Percentiles rank a stretch among this genome's conserved stretches.
Conservation (phyloP, 2,888 invertebrate species). For the Drosophila prostipennis region DNA sequence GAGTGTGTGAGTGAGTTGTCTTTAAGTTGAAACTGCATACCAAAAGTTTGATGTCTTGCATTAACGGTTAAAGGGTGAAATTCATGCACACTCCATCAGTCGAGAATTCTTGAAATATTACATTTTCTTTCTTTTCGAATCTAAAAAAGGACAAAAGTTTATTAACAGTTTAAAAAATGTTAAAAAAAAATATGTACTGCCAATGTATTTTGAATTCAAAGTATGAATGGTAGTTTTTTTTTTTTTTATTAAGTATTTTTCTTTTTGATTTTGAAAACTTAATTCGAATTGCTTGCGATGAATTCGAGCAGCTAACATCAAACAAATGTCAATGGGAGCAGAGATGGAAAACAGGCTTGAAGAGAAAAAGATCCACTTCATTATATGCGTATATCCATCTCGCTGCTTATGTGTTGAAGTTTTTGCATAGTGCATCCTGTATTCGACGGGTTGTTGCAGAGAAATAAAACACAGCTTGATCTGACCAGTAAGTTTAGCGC, state of each 20-base stretch:
- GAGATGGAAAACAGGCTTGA: conserved; percentile 41
- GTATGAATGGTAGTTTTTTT: no score
- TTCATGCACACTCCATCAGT: not conserved
- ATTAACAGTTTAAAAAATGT: no score
- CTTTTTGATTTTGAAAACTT: no score
- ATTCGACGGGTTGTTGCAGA: not conserved
- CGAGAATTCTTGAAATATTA: not conserved
- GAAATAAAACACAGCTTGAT: conserved; percentile 24
- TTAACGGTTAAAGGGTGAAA: conserved; percentile 16
- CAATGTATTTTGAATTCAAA: no score
- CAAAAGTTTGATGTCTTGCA: conserved; percentile 40
- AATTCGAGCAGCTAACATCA: conserved; percentile 33
- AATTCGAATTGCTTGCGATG: conserved; percentile 34
- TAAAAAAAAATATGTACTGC: no score
- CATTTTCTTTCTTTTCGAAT: no score
- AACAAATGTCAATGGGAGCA: conserved; percentile 24
- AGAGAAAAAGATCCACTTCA: not conserved
- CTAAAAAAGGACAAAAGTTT: no score
- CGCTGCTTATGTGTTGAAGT: conserved; percentile 1
- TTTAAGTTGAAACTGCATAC: conserved; percentile 48
- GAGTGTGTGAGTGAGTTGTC: conserved; percentile 34
- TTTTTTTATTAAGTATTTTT: no score
- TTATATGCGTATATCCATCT: not conserved
- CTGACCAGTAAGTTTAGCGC: conserved; percentile 23
- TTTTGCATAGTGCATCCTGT: conserved; percentile 44